Evolutionary conservation across 2,888 invertebrate genomes (phyloP).

Genomic region (Hypomecis atomaria): DNA sequence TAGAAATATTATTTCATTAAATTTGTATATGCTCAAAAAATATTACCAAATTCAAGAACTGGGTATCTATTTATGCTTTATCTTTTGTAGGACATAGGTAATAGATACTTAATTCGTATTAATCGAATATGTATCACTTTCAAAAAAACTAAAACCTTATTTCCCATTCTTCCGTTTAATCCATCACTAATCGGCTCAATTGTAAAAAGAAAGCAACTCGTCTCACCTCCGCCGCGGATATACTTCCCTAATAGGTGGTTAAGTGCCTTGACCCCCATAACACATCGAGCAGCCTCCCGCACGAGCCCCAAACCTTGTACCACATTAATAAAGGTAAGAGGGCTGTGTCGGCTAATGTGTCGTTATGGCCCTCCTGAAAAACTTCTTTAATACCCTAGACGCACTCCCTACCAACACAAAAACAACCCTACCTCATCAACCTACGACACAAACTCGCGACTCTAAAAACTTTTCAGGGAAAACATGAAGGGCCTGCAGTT

Average conservation of each 20-base stretch:
- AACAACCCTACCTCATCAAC: constrained; percentile 43
- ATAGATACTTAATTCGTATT: too few species aligned
- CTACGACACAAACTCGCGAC: constrained; percentile 50
- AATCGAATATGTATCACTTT: too few species aligned
- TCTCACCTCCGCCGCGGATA: constrained; percentile 42
- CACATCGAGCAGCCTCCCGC: constrained; percentile 49
- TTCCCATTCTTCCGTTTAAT: not conserved
- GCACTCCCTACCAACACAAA: constrained; percentile 45
- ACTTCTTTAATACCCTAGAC: constrained; percentile 68
- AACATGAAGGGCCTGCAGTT: constrained; percentile 67
- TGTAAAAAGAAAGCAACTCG: constrained; percentile 28
- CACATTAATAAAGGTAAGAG: constrained; percentile 81
- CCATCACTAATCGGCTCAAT: constrained; percentile 27
- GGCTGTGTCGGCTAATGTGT: constrained; percentile 78
- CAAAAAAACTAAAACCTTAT: not conserved
- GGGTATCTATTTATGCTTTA: too few species aligned
- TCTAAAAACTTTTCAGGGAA: constrained; percentile 65
- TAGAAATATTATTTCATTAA: too few species aligned
- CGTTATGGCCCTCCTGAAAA: constrained; percentile 80
- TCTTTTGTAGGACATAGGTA: too few species aligned
- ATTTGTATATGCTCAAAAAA: too few species aligned
- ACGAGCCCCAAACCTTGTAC: constrained; percentile 74
- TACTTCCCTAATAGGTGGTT: constrained; percentile 58
- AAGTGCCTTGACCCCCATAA: constrained; percentile 65
- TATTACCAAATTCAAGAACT: too few species aligned